phyloP scores from a whole-genome alignment of 2,888 invertebrate species.

The Eurytoma californica region DNA sequence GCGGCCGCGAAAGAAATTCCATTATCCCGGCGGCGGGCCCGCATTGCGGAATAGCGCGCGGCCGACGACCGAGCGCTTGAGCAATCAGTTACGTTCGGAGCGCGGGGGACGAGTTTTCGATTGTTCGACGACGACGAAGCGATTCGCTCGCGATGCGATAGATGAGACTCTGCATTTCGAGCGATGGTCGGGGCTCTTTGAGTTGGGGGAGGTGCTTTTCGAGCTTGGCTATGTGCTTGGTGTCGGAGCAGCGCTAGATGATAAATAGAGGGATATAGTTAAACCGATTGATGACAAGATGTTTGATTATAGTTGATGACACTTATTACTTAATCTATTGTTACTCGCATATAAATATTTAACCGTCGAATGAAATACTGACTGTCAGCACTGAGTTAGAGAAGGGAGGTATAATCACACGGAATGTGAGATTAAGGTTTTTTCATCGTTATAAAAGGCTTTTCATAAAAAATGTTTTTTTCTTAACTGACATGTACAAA shows the following conservation, averaged over 20 bases:
- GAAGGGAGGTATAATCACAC: too few relatives aligned
- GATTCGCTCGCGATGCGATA: neutral
- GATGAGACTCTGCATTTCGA: neutral
- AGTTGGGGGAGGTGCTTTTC: neutral
- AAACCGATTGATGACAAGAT: too few relatives aligned
- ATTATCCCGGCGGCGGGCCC: conserved; percentile 8
- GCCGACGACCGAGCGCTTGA: conserved; percentile 3
- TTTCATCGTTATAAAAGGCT: too few relatives aligned
- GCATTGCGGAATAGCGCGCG: neutral
- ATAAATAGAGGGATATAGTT: too few relatives aligned
- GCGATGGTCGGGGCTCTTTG: neutral
- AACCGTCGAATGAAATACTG: too few relatives aligned
- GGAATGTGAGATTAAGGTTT: too few relatives aligned
- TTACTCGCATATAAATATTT: too few relatives aligned
- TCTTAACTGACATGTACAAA: too few relatives aligned
- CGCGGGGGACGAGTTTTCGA: neutral
- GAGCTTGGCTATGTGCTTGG: neutral
- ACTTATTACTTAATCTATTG: too few relatives aligned
- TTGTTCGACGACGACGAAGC: conserved; percentile 7
- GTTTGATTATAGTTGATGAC: too few relatives aligned
- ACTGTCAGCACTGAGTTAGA: too few relatives aligned
- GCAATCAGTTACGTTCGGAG: neutral
- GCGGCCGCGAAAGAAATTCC: conserved; percentile 8
- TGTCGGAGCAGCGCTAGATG: neutral
- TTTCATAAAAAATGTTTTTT: too few relatives aligned